Conservation (phyloP, 2,113 vertebrate species). For the Silurus meridionalis region DNA sequence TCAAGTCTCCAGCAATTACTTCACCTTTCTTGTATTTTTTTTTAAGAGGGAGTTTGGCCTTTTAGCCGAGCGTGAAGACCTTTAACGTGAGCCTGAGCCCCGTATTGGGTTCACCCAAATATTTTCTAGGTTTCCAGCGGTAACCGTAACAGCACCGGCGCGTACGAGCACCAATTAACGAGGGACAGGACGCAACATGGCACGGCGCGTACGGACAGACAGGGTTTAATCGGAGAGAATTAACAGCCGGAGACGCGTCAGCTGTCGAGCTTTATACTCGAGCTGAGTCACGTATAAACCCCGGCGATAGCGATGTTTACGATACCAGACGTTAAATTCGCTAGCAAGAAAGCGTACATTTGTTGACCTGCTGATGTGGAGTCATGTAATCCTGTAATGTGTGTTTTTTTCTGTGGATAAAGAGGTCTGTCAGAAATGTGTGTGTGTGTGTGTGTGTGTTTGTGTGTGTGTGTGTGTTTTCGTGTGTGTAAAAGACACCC, state of each 20-base stretch:
- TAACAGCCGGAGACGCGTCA: background rate
- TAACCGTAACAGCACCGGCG: conserved; percentile 49
- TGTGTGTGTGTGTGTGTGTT: background rate
- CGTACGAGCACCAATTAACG: conserved; percentile 9
- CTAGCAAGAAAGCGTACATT: background rate
- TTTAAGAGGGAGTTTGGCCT: conserved; percentile 40
- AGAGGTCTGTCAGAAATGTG: conserved; percentile 4
- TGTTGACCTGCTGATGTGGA: background rate
- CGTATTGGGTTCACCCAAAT: conserved; percentile 52
- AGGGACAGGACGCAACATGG: background rate
- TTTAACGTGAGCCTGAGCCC: conserved; percentile 36
- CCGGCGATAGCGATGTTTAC: background rate
- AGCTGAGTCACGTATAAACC: conserved; percentile 25
- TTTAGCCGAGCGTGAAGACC: conserved; percentile 17
- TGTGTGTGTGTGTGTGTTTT: background rate
- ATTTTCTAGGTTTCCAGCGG: conserved; percentile 56
- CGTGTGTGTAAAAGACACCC: background rate
- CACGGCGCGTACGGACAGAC: background rate
- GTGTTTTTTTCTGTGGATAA: conserved; percentile 20
- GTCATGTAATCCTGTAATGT: conserved; percentile 29
- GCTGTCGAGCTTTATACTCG: conserved; percentile 16
- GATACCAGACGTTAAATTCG: conserved; percentile 19
- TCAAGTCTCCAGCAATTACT: conserved; percentile 50
- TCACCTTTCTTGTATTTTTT: conserved; percentile 41
- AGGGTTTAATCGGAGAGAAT: conserved; percentile 16